phyloP scores from a whole-genome alignment of 2,113 vertebrate species.

The Martes martes region DNA sequence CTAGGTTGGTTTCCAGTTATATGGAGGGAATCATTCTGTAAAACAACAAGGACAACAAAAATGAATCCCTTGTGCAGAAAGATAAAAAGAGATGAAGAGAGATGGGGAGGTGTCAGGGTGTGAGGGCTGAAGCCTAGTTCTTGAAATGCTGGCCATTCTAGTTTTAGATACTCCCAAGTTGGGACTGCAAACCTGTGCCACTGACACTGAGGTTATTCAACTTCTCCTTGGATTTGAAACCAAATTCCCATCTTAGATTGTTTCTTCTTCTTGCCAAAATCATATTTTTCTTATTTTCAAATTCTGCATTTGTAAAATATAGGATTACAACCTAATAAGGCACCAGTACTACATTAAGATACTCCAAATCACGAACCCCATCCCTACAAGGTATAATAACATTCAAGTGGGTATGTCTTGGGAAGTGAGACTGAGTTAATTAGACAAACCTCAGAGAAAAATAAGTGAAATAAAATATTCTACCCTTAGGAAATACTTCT shows the following conservation, averaged over 20 bases:
- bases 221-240: not conserved
- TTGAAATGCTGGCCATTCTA: not conserved
- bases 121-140: not conserved
- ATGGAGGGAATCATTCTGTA: not conserved
- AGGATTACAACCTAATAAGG: not conserved
- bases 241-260: not conserved
- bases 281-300: not conserved
- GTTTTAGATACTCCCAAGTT: not conserved
- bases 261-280: not conserved
- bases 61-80: not conserved
- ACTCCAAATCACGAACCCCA: not conserved
- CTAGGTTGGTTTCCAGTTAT: not conserved
- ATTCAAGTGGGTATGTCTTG: not conserved
- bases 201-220: not conserved
- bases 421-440: slow-evolving; percentile 8
- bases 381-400: not conserved
- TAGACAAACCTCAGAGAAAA: not conserved
- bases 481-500: not conserved
- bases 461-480: not conserved
- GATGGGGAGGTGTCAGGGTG: not conserved
- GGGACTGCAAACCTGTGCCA: not conserved
- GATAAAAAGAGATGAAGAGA: not conserved
- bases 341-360: not conserved
- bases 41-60: not conserved
- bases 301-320: not conserved